phyloP scores from a whole-genome alignment of 2,888 invertebrate genomes.

The Theretra japonica region DNA sequence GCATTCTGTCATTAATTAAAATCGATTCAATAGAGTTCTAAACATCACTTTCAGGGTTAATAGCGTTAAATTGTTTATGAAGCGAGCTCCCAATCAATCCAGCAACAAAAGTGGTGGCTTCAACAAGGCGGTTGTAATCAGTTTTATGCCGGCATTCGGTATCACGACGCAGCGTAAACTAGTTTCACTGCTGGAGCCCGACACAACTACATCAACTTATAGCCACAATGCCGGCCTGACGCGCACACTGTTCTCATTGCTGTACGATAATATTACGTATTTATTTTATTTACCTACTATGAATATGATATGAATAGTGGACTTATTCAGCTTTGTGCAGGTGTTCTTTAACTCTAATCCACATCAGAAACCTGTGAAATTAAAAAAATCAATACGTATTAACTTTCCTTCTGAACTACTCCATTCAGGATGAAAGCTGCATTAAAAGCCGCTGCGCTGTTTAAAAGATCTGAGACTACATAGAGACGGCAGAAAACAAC shows the following conservation, averaged over 20 bases:
- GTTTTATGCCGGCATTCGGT: slow-evolving; percentile 13
- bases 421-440: too few relatives aligned
- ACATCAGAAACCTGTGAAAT: too few relatives aligned
- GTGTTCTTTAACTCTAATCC: too few relatives aligned
- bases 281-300: too few relatives aligned
- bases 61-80: background rate
- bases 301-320: too few relatives aligned
- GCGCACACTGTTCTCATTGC: background rate
- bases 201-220: background rate
- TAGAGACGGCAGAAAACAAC: too few relatives aligned
- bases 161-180: background rate
- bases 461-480: too few relatives aligned
- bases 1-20: too few relatives aligned
- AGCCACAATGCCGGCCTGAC: background rate
- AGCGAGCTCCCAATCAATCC: background rate
- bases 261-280: background rate
- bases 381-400: too few relatives aligned
- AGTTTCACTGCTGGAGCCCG: slow-evolving; percentile 1
- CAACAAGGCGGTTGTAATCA: slow-evolving; percentile 1
- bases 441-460: too few relatives aligned
- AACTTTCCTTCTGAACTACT: too few relatives aligned
- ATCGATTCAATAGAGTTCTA: background rate
- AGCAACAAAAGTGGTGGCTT: background rate
- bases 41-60: background rate
- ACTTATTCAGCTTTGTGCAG: too few relatives aligned